Evolutionary conservation across 2,797 vertebrate species (phyloP), one percentile per base, ranked within the genome.

Genomic region (Spheniscus humboldti): DNA sequence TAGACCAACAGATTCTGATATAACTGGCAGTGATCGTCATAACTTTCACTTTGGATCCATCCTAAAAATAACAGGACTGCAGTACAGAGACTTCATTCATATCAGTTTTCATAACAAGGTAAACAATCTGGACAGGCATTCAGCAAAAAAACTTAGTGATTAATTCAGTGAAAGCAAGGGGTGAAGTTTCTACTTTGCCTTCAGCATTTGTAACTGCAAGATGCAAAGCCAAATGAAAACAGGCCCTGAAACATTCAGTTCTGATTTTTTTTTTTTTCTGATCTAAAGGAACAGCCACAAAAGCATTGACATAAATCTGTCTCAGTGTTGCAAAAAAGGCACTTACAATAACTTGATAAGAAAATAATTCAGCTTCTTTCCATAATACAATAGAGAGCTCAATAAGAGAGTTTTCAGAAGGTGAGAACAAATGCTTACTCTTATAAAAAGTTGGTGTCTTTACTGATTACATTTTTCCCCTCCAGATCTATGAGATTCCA

Each of bases 21-120:
- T 99, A 33, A 98, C 99, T 0, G 99, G 99, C 18, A 98, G 99
- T 5, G 99, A 99, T 87, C 97, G 96, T 93, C 97, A 98, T 2
- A 98, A 98, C 97, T 99, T 99, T 77, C 98, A 99, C 82, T 99
- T 99, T 71, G 98, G 98, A 52, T 99, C 99, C 97, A 99, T 99
- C 97, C 98, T 99, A 59, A 98, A 98, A 50, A 99, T 97, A 39
- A 99, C 99, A 0, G 99, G 99, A 37, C 98, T 99, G 50, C 99
- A 99, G 97, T 99, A 99, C 97, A 97, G 99, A 96, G 99, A 99
- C 96, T 99, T 99, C 97, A 99, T 99, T 96, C 96, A 99, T 78
- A 98, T 99, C 96, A 99, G 99, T 98, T 99, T 99, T 85, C 99
- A 99, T 77, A 99, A 99, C 98, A 99, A 99, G 99, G 99, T 99